Conservation (phyloP, 2,888 invertebrate species). For the Latrodectus hesperus region DNA sequence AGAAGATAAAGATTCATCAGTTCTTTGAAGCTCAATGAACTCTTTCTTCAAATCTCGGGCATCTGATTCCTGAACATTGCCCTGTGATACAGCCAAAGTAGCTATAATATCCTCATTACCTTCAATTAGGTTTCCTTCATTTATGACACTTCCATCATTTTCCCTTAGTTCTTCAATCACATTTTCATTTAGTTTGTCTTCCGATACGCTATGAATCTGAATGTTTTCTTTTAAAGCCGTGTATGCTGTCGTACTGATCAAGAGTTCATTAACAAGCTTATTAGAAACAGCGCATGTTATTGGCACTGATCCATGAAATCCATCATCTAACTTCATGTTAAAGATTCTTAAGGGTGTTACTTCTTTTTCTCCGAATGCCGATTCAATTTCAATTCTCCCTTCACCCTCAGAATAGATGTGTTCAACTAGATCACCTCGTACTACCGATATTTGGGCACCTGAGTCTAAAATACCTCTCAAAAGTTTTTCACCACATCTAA, state of each 20-base stretch:
- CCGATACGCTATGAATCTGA: neutral
- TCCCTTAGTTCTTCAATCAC: neutral
- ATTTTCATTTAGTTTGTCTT: neutral
- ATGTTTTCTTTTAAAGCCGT: neutral
- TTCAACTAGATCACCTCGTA: neutral
- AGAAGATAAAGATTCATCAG: too few relatives aligned
- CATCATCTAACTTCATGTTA: neutral
- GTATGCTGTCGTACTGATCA: neutral
- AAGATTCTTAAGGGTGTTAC: neutral
- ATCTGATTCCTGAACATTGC: too few relatives aligned
- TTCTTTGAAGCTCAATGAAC: too few relatives aligned
- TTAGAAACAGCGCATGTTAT: neutral
- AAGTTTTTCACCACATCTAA: neutral
- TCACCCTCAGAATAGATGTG: neutral
- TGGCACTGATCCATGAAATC: neutral
- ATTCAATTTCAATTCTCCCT: neutral
- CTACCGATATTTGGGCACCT: neutral
- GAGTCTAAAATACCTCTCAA: neutral
- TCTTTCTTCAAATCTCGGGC: too few relatives aligned
- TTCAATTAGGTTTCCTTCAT: too few relatives aligned
- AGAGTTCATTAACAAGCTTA: neutral
- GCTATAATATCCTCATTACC: too few relatives aligned
- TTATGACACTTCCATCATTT: too few relatives aligned
- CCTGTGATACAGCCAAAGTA: too few relatives aligned
- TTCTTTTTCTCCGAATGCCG: neutral